Evolutionary conservation across 2,113 vertebrate genomes (phyloP).

Genomic region (Buteo buteo): DNA sequence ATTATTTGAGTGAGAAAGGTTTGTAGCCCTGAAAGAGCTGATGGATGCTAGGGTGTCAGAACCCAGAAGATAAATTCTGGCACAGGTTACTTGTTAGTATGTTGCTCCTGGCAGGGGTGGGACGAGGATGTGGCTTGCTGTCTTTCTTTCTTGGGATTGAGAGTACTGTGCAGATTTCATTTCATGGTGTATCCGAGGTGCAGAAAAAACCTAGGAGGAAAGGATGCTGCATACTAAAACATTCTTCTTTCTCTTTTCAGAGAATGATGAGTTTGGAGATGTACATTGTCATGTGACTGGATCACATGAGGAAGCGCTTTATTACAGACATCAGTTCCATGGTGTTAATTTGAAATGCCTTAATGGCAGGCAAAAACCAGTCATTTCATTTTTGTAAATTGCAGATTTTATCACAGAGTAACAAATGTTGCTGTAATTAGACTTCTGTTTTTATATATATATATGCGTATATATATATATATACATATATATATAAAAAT

Average conservation of each 20-base stretch:
- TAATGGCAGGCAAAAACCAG: constrained; percentile 92
- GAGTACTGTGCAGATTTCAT: background rate
- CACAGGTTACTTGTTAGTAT: background rate
- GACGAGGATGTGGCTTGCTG: background rate
- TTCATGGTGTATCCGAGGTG: background rate
- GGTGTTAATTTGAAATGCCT: constrained; percentile 98
- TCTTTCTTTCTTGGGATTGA: background rate
- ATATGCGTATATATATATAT: constrained; percentile 65
- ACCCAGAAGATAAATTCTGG: background rate
- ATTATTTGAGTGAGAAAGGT: background rate
- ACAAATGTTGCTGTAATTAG: constrained; percentile 87
- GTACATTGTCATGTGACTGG: constrained; percentile 86
- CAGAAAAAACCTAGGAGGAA: background rate
- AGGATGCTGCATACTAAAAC: constrained; percentile 17
- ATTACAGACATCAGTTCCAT: constrained; percentile 96
- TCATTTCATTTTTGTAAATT: constrained; percentile 93
- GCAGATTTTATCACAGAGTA: constrained; percentile 90
- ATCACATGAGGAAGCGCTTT: constrained; percentile 89
- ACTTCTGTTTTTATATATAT: constrained; percentile 81
- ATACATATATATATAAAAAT: constrained; percentile 71
- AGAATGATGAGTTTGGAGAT: constrained; percentile 85
- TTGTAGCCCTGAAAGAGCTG: background rate
- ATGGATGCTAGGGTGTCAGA: background rate
- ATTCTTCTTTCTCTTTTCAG: constrained; percentile 76
- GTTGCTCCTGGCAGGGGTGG: background rate